phyloP scores from a whole-genome alignment of 1,140 invertebrate genomes.

The Tigriopus japonicus region DNA sequence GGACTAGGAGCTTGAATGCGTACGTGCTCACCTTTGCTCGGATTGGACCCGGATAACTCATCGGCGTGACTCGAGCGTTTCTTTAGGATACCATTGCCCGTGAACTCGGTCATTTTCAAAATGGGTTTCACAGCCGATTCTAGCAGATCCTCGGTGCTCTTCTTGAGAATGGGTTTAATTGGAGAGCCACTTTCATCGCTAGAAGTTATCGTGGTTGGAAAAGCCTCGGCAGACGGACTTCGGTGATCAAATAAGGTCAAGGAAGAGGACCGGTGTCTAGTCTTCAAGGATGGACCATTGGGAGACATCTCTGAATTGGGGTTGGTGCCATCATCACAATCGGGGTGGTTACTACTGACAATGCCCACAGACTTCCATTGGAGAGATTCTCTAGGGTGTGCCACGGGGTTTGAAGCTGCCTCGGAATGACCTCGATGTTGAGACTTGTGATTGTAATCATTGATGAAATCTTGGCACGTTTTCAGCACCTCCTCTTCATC shows the following conservation, averaged over 20 bases:
- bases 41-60: not conserved
- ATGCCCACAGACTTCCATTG: too few relatives aligned
- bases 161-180: constrained; percentile 19
- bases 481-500: not conserved
- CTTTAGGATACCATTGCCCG: constrained; percentile 14
- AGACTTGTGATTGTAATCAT: not conserved
- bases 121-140: not conserved
- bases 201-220: too few relatives aligned
- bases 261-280: not conserved
- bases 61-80: constrained; percentile 1
- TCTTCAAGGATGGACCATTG: not conserved
- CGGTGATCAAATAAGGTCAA: constrained; percentile 1
- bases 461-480: not conserved
- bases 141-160: constrained; percentile 22
- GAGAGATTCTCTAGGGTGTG: too few relatives aligned
- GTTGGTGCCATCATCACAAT: not conserved
- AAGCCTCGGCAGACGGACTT: not conserved
- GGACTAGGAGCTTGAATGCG: constrained; percentile 19
- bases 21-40: not conserved
- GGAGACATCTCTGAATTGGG: not conserved
- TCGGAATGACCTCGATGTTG: not conserved
- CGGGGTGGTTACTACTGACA: not conserved
- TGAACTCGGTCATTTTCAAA: not conserved
- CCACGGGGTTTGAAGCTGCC: not conserved
- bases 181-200: too few relatives aligned